Conservation (phyloP, 2,113 vertebrate genomes). For the Calonectris borealis region DNA sequence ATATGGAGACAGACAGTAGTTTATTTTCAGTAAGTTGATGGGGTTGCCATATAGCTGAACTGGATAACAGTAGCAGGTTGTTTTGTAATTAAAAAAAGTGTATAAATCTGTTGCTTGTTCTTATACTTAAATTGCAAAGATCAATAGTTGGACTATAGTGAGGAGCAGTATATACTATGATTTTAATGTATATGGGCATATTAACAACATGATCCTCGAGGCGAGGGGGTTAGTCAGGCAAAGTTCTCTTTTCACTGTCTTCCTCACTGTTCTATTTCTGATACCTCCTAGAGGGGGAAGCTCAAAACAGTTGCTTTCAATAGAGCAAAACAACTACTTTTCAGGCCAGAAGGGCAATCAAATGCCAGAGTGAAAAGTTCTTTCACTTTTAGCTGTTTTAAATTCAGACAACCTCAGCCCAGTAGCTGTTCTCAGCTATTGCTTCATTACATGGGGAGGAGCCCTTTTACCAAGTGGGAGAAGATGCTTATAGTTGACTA, state of each 20-base stretch:
- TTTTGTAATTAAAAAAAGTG: background rate
- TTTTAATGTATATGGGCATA: background rate
- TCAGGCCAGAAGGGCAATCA: background rate
- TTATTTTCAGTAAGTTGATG: background rate
- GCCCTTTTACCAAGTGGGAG: background rate
- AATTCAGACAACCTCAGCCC: background rate
- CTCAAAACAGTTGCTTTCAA: background rate
- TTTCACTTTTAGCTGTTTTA: background rate
- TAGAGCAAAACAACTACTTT: background rate
- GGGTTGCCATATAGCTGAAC: background rate
- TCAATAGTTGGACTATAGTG: background rate
- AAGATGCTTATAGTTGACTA: background rate
- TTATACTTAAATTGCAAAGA: background rate
- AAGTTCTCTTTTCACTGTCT: background rate
- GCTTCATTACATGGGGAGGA: background rate
- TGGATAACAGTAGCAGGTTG: background rate
- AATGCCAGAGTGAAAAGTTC: background rate
- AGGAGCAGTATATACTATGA: background rate
- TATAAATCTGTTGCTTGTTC: background rate
- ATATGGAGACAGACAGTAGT: background rate
- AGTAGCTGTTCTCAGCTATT: background rate
- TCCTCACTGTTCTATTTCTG: background rate
- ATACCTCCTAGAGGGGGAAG: background rate
- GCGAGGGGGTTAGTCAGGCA: background rate
- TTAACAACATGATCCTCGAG: background rate